A percentile compares a stretch with the other conserved stretches of the same genome.
These are phyloP conservation scores for Planiliza haematocheilus DNA, from an alignment of 2,113 vertebrate species.

Conservation along the genomic window DNA sequence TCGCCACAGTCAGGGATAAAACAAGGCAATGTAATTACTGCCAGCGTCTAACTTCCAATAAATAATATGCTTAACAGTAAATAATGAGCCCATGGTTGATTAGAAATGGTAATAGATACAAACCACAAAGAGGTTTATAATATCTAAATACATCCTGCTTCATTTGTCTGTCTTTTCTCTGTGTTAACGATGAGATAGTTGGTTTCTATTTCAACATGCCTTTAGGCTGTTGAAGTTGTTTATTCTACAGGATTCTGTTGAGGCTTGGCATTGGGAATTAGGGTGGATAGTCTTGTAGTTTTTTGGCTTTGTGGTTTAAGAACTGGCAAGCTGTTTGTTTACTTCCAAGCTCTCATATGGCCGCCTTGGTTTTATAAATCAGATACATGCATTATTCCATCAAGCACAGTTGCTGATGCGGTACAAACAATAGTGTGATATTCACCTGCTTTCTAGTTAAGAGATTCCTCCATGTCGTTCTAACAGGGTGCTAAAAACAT, in stretches of 20 bases:
- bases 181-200: constrained; percentile 2
- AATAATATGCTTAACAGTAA: constrained; percentile 21
- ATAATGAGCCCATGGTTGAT: constrained; percentile 42
- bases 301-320: constrained; percentile 44
- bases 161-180: not conserved
- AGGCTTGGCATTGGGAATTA: constrained; percentile 21
- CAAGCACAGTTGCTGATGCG: too few relatives aligned
- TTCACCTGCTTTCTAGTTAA: too few relatives aligned
- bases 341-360: constrained; percentile 23
- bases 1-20: constrained; percentile 16
- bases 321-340: constrained; percentile 56
- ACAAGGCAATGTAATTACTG: constrained; percentile 38
- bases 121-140: not conserved
- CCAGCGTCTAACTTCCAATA: constrained; percentile 23
- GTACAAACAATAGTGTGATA: too few relatives aligned
- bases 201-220: constrained; percentile 18
- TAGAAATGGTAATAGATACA: constrained; percentile 51
- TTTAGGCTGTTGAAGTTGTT: constrained; percentile 34
- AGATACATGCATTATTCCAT: constrained; percentile 19
- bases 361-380: constrained; percentile 15
- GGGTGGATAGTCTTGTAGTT: constrained; percentile 31
- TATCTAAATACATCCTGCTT: constrained; percentile 11
- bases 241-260: constrained; percentile 32
- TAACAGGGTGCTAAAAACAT: not conserved
- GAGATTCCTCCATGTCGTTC: not conserved